A percentile compares a stretch with the other conserved stretches of the same genome.
These are phyloP conservation scores for Rhynchomys soricoides DNA, from an alignment of 2,113 vertebrate genomes.

Conservation along the genomic window DNA sequence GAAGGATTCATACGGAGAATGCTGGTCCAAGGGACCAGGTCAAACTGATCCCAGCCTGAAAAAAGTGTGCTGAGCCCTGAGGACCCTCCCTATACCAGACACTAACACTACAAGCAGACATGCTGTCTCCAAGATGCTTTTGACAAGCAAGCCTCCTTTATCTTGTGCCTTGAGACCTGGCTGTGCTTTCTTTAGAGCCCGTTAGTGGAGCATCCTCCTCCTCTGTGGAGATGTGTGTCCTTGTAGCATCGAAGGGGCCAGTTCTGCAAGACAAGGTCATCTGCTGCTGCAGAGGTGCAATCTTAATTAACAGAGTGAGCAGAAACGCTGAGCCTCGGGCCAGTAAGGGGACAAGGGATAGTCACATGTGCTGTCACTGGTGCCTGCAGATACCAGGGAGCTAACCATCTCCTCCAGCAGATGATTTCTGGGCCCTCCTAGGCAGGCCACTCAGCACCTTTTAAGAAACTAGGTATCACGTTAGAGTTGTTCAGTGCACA, in stretches of 20 bases:
- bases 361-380: neutral
- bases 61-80: neutral
- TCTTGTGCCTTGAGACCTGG: neutral
- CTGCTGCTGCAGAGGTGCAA: neutral
- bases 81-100: neutral
- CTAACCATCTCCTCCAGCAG: neutral
- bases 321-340: neutral
- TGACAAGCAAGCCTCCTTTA: neutral
- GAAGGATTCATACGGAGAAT: neutral
- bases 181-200: neutral
- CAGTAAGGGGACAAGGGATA: neutral
- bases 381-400: neutral
- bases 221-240: neutral
- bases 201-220: neutral
- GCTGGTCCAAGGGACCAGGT: neutral
- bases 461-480: neutral
- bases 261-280: neutral
- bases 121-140: neutral
- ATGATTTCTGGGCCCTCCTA: neutral
- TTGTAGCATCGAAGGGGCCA: neutral
- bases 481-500: too few relatives aligned
- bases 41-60: neutral
- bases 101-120: neutral
- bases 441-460: neutral
- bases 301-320: neutral